Percentiles rank a stretch among this genome's conserved stretches.
These are phyloP conservation scores for Gopherus flavomarginatus DNA, from an alignment of 2,113 vertebrate genomes.

Conservation along the genomic window DNA sequence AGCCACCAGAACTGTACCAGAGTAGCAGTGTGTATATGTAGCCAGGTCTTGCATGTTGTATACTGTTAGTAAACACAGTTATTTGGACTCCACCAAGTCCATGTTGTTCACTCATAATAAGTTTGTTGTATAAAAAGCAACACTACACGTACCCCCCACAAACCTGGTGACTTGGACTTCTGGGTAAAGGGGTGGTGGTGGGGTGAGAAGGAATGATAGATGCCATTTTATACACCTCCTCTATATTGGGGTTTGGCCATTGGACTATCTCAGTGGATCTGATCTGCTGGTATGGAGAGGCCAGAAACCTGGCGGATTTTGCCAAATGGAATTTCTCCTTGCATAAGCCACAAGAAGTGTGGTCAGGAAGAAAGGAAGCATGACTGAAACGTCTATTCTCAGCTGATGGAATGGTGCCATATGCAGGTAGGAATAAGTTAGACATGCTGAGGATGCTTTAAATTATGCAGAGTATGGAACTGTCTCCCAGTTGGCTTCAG, in stretches of 20 bases:
- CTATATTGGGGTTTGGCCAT: background rate
- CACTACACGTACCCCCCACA: background rate
- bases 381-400: background rate
- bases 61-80: background rate
- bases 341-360: background rate
- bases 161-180: background rate
- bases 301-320: background rate
- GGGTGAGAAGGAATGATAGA: background rate
- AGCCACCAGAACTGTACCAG: background rate
- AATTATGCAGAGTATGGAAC: background rate
- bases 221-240: background rate
- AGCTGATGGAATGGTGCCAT: background rate
- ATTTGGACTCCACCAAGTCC: background rate
- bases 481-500: background rate
- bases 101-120: background rate
- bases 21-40: background rate
- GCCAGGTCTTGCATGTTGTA: background rate
- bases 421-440: background rate
- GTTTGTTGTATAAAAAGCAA: background rate
- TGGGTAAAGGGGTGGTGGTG: background rate
- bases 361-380: background rate
- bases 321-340: background rate
- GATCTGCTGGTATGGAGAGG: background rate
- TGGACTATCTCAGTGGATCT: background rate
- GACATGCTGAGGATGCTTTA: background rate